Evolutionary conservation across 2,888 invertebrate species (phyloP), one percentile per base, ranked within the genome.

Genomic region (Lithophane socia): DNA sequence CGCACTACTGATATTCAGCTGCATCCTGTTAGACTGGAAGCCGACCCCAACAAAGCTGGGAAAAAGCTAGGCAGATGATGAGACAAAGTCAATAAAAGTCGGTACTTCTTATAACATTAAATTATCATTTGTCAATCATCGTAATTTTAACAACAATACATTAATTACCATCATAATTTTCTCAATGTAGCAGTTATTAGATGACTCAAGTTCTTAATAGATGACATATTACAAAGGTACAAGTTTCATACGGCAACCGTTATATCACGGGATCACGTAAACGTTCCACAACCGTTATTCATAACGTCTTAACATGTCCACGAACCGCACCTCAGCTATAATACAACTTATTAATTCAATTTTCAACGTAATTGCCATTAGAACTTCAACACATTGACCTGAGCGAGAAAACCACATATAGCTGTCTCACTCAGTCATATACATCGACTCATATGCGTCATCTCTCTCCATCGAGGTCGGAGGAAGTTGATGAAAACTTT

Each of bases 271-370:
- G n/a, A 9, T 66, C 37, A 73, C 54, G 47, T 75, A 54, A 77
- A 47, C 24, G 60, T 54, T 16, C 37, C 21, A n/a, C 13, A 49
- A 73, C 65, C 70, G 44, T 49, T 68, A 70, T 42, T 65, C 61
- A 7, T 63, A 44, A 67, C n/a, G 54, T 81, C 76, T 75, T 78
- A 79, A 77, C 67, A 80, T 73, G 60, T 60, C 66, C 72, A 3
- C 74, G n/a, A 75, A 64, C 77, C 61, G 29, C 76, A 74, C 77
- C 79, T 64, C 21, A 61, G 56, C 68, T 52, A 73, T 87, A 80
- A 80, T 79, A 87, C 70, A 86, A 87, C 83, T 85, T 86, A 86
- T 81, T 80, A 86, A 87, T 86, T 87, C 78, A 87, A 87, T 87
- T 83, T 84, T 65, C 75, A 70, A 37, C 78, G 44, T 86, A 81